Evolutionary conservation across 2,888 invertebrate species (phyloP).

Genomic region (Caenorhabditis japonica): DNA sequence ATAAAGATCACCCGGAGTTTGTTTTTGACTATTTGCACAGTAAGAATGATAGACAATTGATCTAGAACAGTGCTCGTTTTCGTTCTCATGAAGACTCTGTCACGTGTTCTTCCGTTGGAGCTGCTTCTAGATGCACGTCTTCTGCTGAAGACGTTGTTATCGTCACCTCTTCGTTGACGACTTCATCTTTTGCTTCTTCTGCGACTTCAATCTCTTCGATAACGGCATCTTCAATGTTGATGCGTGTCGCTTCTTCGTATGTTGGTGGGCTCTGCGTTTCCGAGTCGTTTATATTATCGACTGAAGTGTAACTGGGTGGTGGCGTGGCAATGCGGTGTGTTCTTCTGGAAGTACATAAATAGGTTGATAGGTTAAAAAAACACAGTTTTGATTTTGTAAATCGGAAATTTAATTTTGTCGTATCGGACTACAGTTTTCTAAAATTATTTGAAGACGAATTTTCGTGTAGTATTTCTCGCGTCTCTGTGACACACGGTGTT

Average conservation of each 20-base stretch:
- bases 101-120: conserved; percentile 16
- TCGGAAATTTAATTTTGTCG: too few species aligned
- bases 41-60: conserved; percentile 18
- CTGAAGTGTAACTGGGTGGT: conserved; percentile 62
- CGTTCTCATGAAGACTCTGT: conserved; percentile 15
- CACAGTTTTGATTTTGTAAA: too few species aligned
- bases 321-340: conserved; percentile 59
- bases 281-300: conserved; percentile 50
- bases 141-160: conserved; percentile 30
- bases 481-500: too few species aligned
- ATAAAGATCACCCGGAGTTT: conserved; percentile 21
- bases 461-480: too few species aligned
- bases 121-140: conserved; percentile 6
- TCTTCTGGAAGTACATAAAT: conserved; percentile 39
- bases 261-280: conserved; percentile 56
- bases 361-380: too few species aligned
- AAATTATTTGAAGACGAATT: too few species aligned
- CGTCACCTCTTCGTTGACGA: conserved; percentile 11
- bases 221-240: conserved; percentile 28
- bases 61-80: not conserved
- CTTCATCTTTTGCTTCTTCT: conserved; percentile 35
- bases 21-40: conserved; percentile 44
- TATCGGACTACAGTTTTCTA: too few species aligned
- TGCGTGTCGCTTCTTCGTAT: conserved; percentile 59
- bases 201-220: conserved; percentile 22